Percentiles rank a stretch among this genome's conserved stretches.
These are phyloP conservation scores for Leptodactylus fuscus DNA, from an alignment of 2,113 vertebrate genomes.

Conservation along the genomic window DNA sequence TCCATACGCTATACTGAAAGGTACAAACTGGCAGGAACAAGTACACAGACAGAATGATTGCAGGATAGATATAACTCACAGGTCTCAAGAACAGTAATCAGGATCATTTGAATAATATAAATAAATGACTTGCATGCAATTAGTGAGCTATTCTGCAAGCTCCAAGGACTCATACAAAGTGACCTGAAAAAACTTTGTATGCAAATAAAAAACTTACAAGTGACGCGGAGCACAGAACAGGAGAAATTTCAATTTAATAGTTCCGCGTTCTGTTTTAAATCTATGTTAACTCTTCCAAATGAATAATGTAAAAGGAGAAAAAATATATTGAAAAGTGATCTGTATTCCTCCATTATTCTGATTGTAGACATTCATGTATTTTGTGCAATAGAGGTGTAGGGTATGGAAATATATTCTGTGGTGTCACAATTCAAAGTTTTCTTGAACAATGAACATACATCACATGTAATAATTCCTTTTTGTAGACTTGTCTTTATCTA, in stretches of 20 bases:
- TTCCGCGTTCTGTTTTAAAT: conserved; percentile 1
- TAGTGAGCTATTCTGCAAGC: conserved; percentile 24
- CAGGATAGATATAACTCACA: not conserved
- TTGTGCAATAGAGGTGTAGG: not conserved
- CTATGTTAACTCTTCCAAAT: not conserved
- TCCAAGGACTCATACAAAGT: conserved; percentile 12
- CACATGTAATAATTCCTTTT: not conserved
- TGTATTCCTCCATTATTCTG: not conserved
- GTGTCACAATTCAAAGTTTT: not conserved
- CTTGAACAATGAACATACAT: not conserved
- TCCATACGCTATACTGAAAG: not conserved
- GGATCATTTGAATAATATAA: conserved; percentile 36
- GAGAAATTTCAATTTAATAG: not conserved
- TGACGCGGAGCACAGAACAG: not conserved
- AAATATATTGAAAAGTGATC: not conserved
- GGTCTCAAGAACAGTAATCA: conserved; percentile 11
- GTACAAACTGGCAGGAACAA: conserved; percentile 7
- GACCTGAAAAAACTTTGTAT: conserved; percentile 34
- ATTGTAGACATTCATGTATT: not conserved
- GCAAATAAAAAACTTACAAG: not conserved
- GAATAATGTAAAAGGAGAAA: conserved; percentile 20
- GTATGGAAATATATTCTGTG: not conserved
- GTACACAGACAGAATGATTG: conserved; percentile 24
- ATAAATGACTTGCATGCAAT: conserved; percentile 24
- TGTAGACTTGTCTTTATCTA: no score